These are phyloP conservation scores for Drosophila ogumai DNA, from an alignment of 1,140 invertebrate genomes.

Conservation along the genomic window DNA sequence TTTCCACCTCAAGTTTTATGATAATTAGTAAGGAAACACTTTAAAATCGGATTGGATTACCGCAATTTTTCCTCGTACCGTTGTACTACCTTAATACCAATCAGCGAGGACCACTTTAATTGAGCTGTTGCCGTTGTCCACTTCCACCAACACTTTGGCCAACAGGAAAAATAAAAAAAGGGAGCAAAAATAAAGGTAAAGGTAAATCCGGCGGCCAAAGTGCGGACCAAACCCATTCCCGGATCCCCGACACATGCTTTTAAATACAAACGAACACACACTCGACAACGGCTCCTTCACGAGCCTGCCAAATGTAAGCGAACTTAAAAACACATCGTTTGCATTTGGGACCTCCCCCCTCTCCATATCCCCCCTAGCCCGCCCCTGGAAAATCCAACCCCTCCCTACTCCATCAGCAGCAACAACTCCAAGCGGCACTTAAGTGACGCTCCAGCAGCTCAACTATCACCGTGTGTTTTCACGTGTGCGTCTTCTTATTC, in stretches of 20 bases:
- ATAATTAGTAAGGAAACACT: slow-evolving; percentile 39
- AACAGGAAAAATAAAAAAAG: slow-evolving; percentile 20
- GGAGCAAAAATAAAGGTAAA: slow-evolving; percentile 18
- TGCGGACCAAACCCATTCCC: slow-evolving; percentile 16
- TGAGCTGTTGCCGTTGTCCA: slow-evolving; percentile 45
- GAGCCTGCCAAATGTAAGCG: slow-evolving; percentile 78
- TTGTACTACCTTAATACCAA: slow-evolving; percentile 36
- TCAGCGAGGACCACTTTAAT: slow-evolving; percentile 45
- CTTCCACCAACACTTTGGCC: slow-evolving; percentile 14
- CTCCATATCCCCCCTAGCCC: not conserved
- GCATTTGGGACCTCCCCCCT: slow-evolving; percentile 54
- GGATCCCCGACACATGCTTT: slow-evolving; percentile 55
- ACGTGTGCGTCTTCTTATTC: slow-evolving; percentile 34
- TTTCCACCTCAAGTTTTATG: slow-evolving; percentile 22
- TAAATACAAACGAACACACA: slow-evolving; percentile 69
- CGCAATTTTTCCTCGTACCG: slow-evolving; percentile 1
- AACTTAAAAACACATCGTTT: slow-evolving; percentile 83
- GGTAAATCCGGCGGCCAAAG: slow-evolving; percentile 29
- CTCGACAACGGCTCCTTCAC: slow-evolving; percentile 64
- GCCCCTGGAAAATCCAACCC: slow-evolving; percentile 6
- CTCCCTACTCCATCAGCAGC: slow-evolving; percentile 17
- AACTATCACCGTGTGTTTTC: slow-evolving; percentile 64
- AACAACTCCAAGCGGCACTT: slow-evolving; percentile 63
- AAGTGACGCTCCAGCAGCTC: slow-evolving; percentile 80
- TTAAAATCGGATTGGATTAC: slow-evolving; percentile 40